Base-by-base conservation (phyloP, 2,113 vertebrate genomes). In the Leptobrachium ailaonicum region DNA sequence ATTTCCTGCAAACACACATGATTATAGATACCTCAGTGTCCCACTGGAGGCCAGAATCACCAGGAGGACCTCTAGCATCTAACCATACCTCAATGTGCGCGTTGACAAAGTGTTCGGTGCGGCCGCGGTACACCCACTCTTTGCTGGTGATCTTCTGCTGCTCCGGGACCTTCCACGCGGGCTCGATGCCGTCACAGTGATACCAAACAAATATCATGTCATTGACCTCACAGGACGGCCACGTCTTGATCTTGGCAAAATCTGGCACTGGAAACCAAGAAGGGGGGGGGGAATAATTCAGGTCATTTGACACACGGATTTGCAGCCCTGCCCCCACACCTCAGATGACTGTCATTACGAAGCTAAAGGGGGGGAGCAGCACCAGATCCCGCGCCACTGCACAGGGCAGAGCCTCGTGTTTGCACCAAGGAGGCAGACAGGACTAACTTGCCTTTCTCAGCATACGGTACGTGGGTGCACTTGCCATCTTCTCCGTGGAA, bases 151-250 rank as follows among this genome's bases (percentile, higher is more conserved):
- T 85, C 88, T 95, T 90, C 1, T 47, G 50, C 85, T 89, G 91
- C 73, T 92, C 87, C 0, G 93, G 93, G 12, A 95, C 79, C 0
- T 32, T 83, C 95, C 94, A 94, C 0, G 47, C 78, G 0, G 92
- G 91, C 5, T 87, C 41, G 0, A 71, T 2, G 9, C 90, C 87
- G 1, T 93, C 88, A 1, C 94, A 90, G 88, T 91, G 94, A 83
- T 87, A 93, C 94, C 94, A 94, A 6, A 93, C 68, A 83, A 93
- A 85, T 73, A 97, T 86, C 88, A 89, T 87, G 1, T 87, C 77
- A 0, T 90, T 94, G 12, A 90, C 77, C 86, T 96, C 93, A 0
- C 90, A 90, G 71, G 86, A 92, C 0, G 77, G 88, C 94, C 95
- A 95, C 3, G 86, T 73, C 44, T 75, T 85, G 13, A 92, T 86